phyloP scores from a whole-genome alignment of 2,797 vertebrate genomes.

The Phrynocephalus guinanensis region DNA sequence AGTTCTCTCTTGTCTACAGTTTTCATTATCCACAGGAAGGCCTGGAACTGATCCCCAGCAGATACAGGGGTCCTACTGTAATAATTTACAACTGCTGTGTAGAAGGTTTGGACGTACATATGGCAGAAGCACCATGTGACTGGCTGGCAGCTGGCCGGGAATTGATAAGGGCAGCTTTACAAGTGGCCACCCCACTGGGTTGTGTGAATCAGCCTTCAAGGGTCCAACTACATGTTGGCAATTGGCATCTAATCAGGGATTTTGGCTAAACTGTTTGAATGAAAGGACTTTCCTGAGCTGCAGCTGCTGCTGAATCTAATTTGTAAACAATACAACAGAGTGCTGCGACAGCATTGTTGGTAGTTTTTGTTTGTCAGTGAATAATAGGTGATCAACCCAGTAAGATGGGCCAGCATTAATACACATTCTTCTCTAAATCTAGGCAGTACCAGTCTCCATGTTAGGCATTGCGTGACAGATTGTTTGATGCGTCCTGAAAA shows the following conservation, averaged over 20 bases:
- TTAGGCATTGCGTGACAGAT: neutral
- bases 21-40: too few relatives aligned
- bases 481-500: neutral
- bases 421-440: neutral
- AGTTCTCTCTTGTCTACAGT: too few relatives aligned
- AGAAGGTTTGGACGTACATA: neutral
- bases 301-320: slow-evolving; percentile 37
- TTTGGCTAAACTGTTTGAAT: neutral
- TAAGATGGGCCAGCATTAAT: neutral
- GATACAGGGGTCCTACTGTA: too few relatives aligned
- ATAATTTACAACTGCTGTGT: neutral
- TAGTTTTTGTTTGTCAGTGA: slow-evolving; percentile 31
- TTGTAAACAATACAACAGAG: neutral
- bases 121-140: neutral
- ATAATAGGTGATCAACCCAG: neutral
- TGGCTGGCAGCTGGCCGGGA: neutral
- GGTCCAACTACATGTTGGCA: slow-evolving; percentile 18
- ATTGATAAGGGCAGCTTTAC: neutral
- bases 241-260: rapidly evolving
- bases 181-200: neutral
- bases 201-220: slow-evolving; percentile 13
- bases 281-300: slow-evolving; percentile 19
- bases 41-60: too few relatives aligned
- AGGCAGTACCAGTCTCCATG: neutral
- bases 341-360: slow-evolving; percentile 19